Evolutionary conservation across 2,888 invertebrate genomes (phyloP).

Genomic region (Cactoblastis cactorum): DNA sequence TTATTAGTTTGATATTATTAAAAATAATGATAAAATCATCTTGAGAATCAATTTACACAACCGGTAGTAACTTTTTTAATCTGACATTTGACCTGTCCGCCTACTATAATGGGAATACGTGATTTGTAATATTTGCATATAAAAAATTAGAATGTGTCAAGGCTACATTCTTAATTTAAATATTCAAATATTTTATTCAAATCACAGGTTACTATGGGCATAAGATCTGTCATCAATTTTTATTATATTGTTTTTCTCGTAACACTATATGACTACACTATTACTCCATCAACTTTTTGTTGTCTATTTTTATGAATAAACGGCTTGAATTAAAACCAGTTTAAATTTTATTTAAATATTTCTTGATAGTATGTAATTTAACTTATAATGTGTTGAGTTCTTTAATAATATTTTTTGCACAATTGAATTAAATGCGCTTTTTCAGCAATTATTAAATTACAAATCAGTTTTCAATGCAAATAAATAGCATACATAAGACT

Average conservation of each 20-base stretch:
- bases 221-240: not conserved
- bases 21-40: not conserved
- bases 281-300: not conserved
- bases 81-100: not conserved
- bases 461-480: too few relatives aligned
- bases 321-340: not conserved
- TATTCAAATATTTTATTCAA: constrained; percentile 3
- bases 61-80: not conserved
- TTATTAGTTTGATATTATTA: not conserved
- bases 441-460: too few relatives aligned
- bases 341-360: not conserved
- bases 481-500: too few relatives aligned
- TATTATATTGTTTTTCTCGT: constrained; percentile 4
- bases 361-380: too few relatives aligned
- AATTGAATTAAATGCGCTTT: too few relatives aligned
- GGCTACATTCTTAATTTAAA: constrained; percentile 9
- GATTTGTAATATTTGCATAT: too few relatives aligned
- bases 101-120: not conserved
- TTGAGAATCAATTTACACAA: not conserved
- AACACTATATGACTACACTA: not conserved
- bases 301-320: not conserved
- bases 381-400: too few relatives aligned
- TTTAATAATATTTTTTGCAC: too few relatives aligned
- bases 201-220: not conserved
- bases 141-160: too few relatives aligned